phyloP scores from a whole-genome alignment of 64 coral and sea anemone genomes.

The Stichodactyla mertensii region DNA sequence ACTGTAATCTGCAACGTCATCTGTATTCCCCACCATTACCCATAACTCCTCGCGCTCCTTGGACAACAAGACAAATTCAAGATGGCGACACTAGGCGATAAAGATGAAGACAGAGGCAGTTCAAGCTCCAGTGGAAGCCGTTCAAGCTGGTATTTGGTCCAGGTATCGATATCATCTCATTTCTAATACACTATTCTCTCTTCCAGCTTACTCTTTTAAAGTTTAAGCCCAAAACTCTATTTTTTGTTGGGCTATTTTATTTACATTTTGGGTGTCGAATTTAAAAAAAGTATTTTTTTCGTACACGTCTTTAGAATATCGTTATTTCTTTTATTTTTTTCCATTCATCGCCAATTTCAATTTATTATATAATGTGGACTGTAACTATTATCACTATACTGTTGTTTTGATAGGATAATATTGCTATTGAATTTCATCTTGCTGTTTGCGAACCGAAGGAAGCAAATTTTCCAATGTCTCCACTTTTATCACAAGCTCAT shows the following conservation, averaged over 20 bases:
- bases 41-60: background rate
- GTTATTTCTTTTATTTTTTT: background rate
- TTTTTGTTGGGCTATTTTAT: background rate
- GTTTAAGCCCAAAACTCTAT: background rate
- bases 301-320: background rate
- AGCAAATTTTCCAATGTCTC: too few species aligned
- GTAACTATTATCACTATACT: too few species aligned
- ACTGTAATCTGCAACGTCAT: background rate
- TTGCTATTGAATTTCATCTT: too few species aligned
- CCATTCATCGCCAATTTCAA: too few species aligned
- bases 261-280: background rate
- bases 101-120: constrained; percentile 67
- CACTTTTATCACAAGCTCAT: too few species aligned
- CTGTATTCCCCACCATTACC: background rate
- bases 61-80: constrained; percentile 43
- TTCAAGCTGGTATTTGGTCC: constrained; percentile 88
- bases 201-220: background rate
- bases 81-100: constrained; percentile 71
- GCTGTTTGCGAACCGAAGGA: too few species aligned
- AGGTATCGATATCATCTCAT: constrained; percentile 27
- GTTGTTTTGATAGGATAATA: too few species aligned
- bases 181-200: background rate
- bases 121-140: constrained; percentile 93
- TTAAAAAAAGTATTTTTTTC: background rate
- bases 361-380: too few species aligned